Percentiles rank a stretch among this genome's conserved stretches.
Conservation (phyloP, 2,113 vertebrate genomes). For the Saguinus midas region DNA sequence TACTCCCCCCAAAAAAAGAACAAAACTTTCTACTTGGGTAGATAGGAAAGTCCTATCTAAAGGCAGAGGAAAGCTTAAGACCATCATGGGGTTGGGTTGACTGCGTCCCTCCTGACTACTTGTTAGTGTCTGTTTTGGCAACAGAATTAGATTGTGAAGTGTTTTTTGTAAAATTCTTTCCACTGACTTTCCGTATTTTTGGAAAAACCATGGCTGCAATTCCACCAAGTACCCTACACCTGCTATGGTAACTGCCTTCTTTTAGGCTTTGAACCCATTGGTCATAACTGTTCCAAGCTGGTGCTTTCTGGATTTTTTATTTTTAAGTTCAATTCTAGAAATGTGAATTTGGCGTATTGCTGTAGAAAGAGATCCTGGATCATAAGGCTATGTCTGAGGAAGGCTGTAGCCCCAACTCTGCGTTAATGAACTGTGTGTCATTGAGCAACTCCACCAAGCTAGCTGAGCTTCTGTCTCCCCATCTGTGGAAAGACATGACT, state of each 20-base stretch:
- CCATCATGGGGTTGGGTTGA: background rate
- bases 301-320: background rate
- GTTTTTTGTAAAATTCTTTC: background rate
- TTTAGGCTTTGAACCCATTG: background rate
- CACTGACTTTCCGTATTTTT: background rate
- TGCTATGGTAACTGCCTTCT: background rate
- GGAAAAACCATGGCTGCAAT: background rate
- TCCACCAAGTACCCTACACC: background rate
- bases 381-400: background rate
- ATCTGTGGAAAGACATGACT: background rate
- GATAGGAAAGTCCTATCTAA: background rate
- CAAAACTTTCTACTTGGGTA: background rate
- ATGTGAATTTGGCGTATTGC: background rate
- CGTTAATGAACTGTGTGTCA: background rate
- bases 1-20: background rate
- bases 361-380: background rate
- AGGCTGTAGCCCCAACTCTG: background rate
- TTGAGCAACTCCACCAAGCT: background rate
- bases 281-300: background rate
- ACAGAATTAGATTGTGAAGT: background rate
- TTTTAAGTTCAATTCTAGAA: constrained; percentile 19
- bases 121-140: constrained; percentile 41
- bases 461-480: background rate
- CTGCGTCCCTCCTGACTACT: background rate
- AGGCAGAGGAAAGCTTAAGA: background rate